Percentiles rank a stretch among this genome's conserved stretches.
Evolutionary conservation across 2,113 vertebrate species (phyloP).

Genomic region (Hystrix brachyura): DNA sequence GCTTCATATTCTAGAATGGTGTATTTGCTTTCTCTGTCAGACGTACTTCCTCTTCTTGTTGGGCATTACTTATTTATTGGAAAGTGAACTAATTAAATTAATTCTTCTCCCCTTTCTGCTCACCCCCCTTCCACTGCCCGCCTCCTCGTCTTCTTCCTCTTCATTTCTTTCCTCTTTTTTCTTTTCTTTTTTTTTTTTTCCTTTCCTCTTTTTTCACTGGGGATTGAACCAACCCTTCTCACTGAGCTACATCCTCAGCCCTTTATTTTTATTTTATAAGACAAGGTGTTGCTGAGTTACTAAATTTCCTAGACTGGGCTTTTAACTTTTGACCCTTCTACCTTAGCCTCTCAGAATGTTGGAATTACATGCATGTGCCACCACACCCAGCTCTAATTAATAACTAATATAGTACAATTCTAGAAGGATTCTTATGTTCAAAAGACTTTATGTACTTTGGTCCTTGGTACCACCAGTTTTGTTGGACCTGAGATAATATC

Average conservation of each 20-base stretch:
- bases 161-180: background rate
- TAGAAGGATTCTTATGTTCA: background rate
- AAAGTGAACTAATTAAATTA: slow-evolving; percentile 1
- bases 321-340: background rate
- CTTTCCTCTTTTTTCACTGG: background rate
- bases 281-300: background rate
- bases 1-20: background rate
- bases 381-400: background rate
- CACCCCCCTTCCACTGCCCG: background rate
- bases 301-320: background rate
- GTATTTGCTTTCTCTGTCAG: background rate
- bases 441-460: background rate
- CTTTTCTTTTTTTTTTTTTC: background rate
- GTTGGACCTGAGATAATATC: background rate
- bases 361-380: background rate
- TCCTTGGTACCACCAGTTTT: background rate
- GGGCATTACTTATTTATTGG: background rate
- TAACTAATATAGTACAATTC: background rate
- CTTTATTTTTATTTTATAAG: background rate
- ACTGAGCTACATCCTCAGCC: background rate
- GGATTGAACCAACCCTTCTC: background rate
- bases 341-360: background rate
- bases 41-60: background rate
- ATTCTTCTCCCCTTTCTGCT: background rate
- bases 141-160: background rate